Base-by-base conservation (phyloP, 2,797 vertebrate genomes). In the Tiaroga cobitis region DNA sequence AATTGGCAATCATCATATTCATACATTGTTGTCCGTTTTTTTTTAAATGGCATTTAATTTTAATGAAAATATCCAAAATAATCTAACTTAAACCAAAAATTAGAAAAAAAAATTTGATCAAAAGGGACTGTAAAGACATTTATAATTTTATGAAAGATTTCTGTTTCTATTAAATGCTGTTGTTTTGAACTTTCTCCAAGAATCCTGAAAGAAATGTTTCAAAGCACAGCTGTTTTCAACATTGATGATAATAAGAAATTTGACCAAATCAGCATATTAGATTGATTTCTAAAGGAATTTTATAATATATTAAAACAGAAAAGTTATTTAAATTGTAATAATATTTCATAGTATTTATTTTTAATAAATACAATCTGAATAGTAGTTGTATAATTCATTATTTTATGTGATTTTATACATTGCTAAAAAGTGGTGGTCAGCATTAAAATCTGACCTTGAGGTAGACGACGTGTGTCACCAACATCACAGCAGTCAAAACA, bases 391-490 rank as follows among this genome's bases (percentile, higher is more conserved):
- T 63, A 26, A 61, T 61, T 26, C 2, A 61, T 26, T 26, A 29
- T 29, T 63, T 63, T 16, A 8, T 63, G 61, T 29, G 5, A 63
- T 29, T 32, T 74, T 19, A 19, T 26, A 49, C 49, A 43, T 9
- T 46, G 18, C 8, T 68, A 34, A 29, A 41, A 43, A 26, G 5
- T 79, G 76, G 9, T 63, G n/a, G 16, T 79, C 56, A 43, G 37
- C 21, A n/a, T 76, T 56, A n/a, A n/a, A 18, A 61, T 24, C 39
- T 80, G 78, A 80, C 61, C 78, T 67, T 67, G 41, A 80, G 61
- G 18, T 46, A 68, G 16, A 59, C 2, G n/a, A n/a, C n/a, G n/a
- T n/a, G 15, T 65, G 37, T 73, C 51, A 16, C 51, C 68, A 46
- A 72, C 34, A 68, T 54, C 73, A 54, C 32, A 41, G 15, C 16